Evolutionary conservation across 2,113 vertebrate genomes (phyloP), one percentile per base, ranked within the genome.

Genomic region (Natator depressus): DNA sequence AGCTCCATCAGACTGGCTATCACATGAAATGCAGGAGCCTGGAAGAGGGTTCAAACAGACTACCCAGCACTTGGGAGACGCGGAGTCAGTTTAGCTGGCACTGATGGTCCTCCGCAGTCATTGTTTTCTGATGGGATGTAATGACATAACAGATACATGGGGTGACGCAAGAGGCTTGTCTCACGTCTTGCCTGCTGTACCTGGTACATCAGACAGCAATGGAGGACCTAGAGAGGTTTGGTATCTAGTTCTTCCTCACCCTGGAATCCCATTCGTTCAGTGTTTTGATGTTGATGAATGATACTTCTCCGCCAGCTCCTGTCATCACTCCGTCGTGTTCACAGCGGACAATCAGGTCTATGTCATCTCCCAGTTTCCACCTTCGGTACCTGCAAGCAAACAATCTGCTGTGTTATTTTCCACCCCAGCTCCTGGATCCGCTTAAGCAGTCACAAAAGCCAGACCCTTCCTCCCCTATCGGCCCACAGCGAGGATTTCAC

Each of bases 181-280:
- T 88, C 22, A 54, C 95, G 46, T 93, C 55, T 72, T 87, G 46
- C 93, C 89, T 92, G 95, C 93, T 95, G 84, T 92, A 95, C 88
- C 95, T 95, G 95, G 72, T 42, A 47, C 0, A 7, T 90, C 95
- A 97, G 93, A 91, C 87, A 96, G 93, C 93, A 97, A 91, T 78
- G 91, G 91, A 91, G 94, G 81, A 93, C 35, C 88, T 89, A 96
- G 84, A 96, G 83, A 95, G 87, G 79, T 96, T 91, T 96, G 89
- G 84, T 86, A 85, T 85, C 87, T 57, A 2, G 1, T 5, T 96
- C 90, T 91, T 83, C 88, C 98, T 98, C 97, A 99, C 99, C 99
- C 99, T 98, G 72, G 99, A 99, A 97, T 99, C 99, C 99, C 99
- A 99, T 96, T 99, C 99, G 17, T 99, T 99, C 75, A 99, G 98